phyloP scores from a whole-genome alignment of 2,888 invertebrate species.

The Drosophila buzzatii region DNA sequence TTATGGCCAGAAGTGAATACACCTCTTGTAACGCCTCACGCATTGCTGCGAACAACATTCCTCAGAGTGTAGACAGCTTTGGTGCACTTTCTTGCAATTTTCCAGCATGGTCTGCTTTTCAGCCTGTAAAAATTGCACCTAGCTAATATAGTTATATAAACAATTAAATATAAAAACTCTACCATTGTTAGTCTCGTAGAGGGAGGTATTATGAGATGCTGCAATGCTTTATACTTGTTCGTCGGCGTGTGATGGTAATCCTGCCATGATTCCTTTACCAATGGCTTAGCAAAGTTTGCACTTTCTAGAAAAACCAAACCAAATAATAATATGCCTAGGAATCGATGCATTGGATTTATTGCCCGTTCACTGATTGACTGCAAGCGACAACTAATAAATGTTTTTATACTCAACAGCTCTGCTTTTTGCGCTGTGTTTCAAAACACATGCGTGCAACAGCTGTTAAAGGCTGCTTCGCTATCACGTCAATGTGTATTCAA shows the following conservation, averaged over 20 bases:
- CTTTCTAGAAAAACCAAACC: background rate
- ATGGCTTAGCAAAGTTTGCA: background rate
- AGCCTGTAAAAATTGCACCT: background rate
- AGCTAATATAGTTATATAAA: background rate
- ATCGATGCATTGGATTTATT: background rate
- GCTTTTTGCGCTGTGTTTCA: background rate
- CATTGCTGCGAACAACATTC: constrained; percentile 6
- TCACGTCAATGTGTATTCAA: background rate
- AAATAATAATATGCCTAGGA: background rate
- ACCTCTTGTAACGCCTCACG: constrained; percentile 3
- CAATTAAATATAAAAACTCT: background rate
- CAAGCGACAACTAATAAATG: background rate
- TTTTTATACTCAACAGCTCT: constrained; percentile 1
- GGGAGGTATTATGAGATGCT: background rate
- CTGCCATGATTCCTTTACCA: background rate
- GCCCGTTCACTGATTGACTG: background rate
- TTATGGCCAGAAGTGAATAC: background rate
- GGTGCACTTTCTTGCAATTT: background rate
- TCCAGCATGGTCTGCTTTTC: background rate
- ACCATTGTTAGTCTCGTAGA: constrained; percentile 7
- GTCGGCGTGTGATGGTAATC: background rate
- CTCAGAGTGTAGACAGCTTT: background rate
- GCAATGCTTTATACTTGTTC: background rate
- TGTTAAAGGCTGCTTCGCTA: background rate
- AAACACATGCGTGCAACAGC: background rate